Conservation (phyloP, 2,113 vertebrate genomes). For the Emydura subglobosa region DNA sequence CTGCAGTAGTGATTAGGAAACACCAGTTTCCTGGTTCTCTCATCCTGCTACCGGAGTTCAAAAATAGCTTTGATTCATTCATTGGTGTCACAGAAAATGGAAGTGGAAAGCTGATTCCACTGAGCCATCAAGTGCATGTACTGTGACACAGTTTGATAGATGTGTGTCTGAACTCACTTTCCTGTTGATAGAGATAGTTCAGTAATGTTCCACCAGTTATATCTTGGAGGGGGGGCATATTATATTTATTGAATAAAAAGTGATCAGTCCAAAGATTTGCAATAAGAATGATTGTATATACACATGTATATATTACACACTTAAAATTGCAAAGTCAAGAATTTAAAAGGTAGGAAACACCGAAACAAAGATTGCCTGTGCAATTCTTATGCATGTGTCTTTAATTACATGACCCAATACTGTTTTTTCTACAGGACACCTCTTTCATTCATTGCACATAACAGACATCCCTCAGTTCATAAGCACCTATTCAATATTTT, state of each 20-base stretch:
- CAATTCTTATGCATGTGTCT: neutral
- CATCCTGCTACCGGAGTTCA: constrained; percentile 60
- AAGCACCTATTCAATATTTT: neutral
- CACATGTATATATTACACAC: neutral
- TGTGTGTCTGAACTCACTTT: constrained; percentile 46
- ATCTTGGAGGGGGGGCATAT: neutral
- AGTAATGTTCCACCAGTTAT: neutral
- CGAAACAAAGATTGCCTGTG: neutral
- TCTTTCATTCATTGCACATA: neutral
- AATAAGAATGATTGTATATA: neutral
- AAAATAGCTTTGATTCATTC: constrained; percentile 66
- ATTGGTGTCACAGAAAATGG: constrained; percentile 32
- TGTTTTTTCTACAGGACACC: neutral
- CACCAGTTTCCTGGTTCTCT: constrained; percentile 34
- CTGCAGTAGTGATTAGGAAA: constrained; percentile 58
- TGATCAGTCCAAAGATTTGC: neutral
- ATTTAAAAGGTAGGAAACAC: neutral
- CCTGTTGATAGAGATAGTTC: constrained; percentile 14
- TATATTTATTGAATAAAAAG: neutral
- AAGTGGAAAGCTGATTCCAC: constrained; percentile 48
- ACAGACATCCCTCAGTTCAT: neutral
- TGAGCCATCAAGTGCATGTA: constrained; percentile 36
- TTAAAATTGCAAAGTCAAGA: neutral
- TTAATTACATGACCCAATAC: neutral
- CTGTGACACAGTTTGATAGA: constrained; percentile 47